phyloP scores from a whole-genome alignment of 2,113 vertebrate genomes.

The Campylomormyrus numenius region DNA sequence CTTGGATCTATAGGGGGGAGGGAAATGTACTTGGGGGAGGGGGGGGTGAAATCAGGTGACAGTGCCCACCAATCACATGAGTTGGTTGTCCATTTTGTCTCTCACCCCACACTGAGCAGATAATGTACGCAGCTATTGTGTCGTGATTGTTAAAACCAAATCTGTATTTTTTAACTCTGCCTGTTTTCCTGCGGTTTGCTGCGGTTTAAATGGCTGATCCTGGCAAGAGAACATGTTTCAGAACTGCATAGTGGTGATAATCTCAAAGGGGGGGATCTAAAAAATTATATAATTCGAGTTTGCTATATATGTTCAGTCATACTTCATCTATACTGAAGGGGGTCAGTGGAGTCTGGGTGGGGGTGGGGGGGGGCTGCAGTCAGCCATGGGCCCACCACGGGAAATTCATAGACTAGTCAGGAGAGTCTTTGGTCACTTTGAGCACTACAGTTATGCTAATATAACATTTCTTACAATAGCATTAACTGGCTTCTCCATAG shows the following conservation, averaged over 20 bases:
- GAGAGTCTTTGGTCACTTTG: neutral
- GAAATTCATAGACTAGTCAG: neutral
- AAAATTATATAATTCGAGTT: neutral
- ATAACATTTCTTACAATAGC: neutral
- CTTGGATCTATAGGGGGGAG: neutral
- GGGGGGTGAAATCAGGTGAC: neutral
- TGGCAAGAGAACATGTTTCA: neutral
- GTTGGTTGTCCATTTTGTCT: neutral
- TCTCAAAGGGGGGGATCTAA: neutral
- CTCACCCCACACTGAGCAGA: neutral
- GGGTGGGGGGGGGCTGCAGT: no score
- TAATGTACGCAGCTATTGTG: neutral
- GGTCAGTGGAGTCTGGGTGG: neutral
- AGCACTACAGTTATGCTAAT: neutral
- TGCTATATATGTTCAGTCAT: neutral
- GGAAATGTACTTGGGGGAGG: neutral
- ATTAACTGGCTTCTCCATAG: neutral
- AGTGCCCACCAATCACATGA: neutral
- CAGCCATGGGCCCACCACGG: no score
- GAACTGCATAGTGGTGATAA: neutral
- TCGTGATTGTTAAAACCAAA: neutral
- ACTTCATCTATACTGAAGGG: neutral
- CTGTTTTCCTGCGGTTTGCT: neutral
- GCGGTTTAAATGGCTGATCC: neutral
- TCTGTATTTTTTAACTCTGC: neutral